Evolutionary conservation across 2,888 invertebrate genomes (phyloP).

Genomic region (Diarsia mendica): DNA sequence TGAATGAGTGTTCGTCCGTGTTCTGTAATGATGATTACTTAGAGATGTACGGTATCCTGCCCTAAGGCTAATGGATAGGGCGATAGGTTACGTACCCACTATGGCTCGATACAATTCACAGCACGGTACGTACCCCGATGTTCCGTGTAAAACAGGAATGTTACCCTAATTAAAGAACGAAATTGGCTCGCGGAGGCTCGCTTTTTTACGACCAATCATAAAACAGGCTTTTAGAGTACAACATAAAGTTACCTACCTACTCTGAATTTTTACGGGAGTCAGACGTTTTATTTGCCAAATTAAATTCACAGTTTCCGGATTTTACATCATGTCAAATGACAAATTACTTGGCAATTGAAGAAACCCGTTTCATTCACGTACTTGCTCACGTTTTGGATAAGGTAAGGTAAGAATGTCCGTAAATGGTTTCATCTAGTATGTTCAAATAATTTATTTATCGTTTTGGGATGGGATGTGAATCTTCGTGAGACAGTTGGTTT

Average conservation of each 20-base stretch:
- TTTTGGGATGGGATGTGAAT: constrained; percentile 2
- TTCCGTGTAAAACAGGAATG: constrained; percentile 79
- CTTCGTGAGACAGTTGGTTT: background rate
- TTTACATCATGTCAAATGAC: constrained; percentile 70
- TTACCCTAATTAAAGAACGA: constrained; percentile 86
- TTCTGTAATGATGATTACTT: constrained; percentile 45
- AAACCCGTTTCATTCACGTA: constrained; percentile 41
- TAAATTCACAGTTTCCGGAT: constrained; percentile 78
- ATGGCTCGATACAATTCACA: constrained; percentile 32
- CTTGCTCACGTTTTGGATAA: constrained; percentile 28
- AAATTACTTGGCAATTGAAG: constrained; percentile 64
- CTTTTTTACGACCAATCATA: constrained; percentile 86
- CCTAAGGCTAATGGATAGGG: constrained; percentile 31
- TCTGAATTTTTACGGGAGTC: constrained; percentile 79
- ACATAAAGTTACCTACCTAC: constrained; percentile 80
- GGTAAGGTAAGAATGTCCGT: constrained; percentile 18
- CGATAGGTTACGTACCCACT: constrained; percentile 19
- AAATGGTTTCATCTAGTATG: constrained; percentile 20
- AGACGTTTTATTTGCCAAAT: constrained; percentile 78
- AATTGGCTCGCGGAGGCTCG: constrained; percentile 82
- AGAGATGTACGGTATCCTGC: constrained; percentile 16
- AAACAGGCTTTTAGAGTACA: constrained; percentile 83
- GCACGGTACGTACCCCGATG: constrained; percentile 58
- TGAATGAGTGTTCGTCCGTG: constrained; percentile 29
- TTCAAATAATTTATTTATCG: constrained; percentile 24